These are phyloP conservation scores for Triplophysa rosa DNA, from an alignment of 2,113 vertebrate genomes.

Conservation along the genomic window DNA sequence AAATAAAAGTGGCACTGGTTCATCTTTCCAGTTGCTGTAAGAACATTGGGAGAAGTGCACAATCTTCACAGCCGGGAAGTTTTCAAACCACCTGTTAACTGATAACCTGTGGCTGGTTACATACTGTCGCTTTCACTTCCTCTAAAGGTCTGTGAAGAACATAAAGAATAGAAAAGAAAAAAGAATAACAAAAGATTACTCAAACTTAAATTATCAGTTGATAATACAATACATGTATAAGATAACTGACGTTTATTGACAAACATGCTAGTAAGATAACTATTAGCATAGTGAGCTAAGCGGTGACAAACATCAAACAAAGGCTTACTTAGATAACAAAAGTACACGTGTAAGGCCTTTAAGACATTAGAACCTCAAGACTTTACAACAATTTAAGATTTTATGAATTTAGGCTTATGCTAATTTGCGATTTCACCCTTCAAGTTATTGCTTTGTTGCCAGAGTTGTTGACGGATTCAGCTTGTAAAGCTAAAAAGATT, in stretches of 20 bases:
- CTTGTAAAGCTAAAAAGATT: neutral
- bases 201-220: too few species aligned
- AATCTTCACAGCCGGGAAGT: neutral
- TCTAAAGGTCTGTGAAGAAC: neutral
- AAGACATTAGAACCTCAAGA: neutral
- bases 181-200: neutral
- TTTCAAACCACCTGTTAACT: slow-evolving; percentile 9
- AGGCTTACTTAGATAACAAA: neutral
- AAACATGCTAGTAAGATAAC: neutral
- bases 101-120: neutral
- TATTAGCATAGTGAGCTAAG: neutral
- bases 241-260: neutral
- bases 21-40: neutral
- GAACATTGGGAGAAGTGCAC: neutral
- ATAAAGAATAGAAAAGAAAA: neutral
- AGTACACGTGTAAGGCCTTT: neutral
- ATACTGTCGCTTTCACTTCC: neutral
- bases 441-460: neutral
- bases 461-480: neutral
- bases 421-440: neutral
- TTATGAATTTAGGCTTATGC: neutral
- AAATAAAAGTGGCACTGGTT: neutral
- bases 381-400: neutral
- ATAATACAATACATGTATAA: neutral
- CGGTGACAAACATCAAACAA: neutral